Evolutionary conservation across 2,797 vertebrate species (phyloP), one percentile per base, ranked within the genome.

Genomic region (Muscicapa comitata): DNA sequence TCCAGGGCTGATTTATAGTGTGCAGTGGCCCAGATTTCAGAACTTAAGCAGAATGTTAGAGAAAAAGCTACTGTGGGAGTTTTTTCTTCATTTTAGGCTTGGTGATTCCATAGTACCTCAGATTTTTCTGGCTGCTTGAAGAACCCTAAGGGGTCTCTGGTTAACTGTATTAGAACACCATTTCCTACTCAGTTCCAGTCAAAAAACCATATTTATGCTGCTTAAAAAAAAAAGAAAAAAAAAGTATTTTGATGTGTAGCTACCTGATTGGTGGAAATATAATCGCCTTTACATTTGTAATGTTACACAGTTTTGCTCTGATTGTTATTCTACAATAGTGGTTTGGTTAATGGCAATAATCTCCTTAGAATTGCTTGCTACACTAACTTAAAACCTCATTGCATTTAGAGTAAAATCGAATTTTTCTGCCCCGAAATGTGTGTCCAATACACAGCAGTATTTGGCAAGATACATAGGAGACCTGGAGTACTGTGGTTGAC

Each of bases 121-220:
- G 55, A 45, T 47, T 68, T 58, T 76, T 86, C 31, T 70, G 63
- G 3, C 43, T 86, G 23, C 33, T 29, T 43, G 20, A 48, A 77
- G 47, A 33, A 35, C 9, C 3, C 8, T 47, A 4, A 7, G 38
- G 58, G 11, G 14, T 45, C 10, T 72, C 10, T 78, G 29, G 25
- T 71, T 61, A 72, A 26, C 14, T 75, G 10, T 40, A 9, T 48
- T 47, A 48, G 11, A 54, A 13, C 17, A 50, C 20, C 2, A 38
- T 74, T 81, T 67, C 4, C 16, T 53, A 2, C 29, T 75, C 35
- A 61, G 14, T 79, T 20, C 20, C 1, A 21, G 31, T 23, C 47
- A 58, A 63, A 70, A 70, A 29, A 8, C 0, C 0, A 0, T 17
- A 21, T 42, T 57, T 88, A 50, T 79, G 42, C n/a, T 38, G 13